Evolutionary conservation across 2,797 vertebrate species (phyloP).

Genomic region (Esox masquinongy): DNA sequence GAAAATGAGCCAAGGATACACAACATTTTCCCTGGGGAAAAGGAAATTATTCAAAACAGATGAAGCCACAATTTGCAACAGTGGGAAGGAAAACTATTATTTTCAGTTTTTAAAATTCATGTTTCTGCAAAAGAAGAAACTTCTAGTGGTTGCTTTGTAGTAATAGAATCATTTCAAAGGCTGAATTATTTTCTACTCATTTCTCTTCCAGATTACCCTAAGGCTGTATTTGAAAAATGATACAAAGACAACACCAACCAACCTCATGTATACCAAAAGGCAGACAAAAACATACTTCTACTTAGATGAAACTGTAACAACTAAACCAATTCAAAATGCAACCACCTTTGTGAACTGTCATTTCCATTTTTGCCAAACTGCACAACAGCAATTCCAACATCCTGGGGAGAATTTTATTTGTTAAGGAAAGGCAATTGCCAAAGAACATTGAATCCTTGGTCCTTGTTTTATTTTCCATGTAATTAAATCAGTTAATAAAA

Average conservation of each 20-base stretch:
- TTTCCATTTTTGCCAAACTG: constrained; percentile 49
- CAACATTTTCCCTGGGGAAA: constrained; percentile 59
- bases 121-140: constrained; percentile 49
- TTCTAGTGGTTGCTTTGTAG: constrained; percentile 4
- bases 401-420: constrained; percentile 64
- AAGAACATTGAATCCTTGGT: constrained; percentile 72
- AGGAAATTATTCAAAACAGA: constrained; percentile 64
- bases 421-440: constrained; percentile 59
- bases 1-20: constrained; percentile 67
- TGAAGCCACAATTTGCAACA: constrained; percentile 64
- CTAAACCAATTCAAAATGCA: constrained; percentile 29
- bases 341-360: constrained; percentile 23
- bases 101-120: constrained; percentile 46
- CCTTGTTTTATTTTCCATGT: constrained; percentile 75
- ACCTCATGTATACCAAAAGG: constrained; percentile 14
- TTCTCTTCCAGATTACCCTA: constrained; percentile 6
- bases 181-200: neutral
- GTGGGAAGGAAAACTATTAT: constrained; percentile 50
- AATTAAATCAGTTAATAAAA: constrained; percentile 78
- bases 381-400: constrained; percentile 65
- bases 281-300: constrained; percentile 12
- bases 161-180: constrained; percentile 47
- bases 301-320: constrained; percentile 11
- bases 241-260: constrained; percentile 28
- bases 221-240: constrained; percentile 30